Evolutionary conservation across 2,888 invertebrate genomes (phyloP).

Genomic region (Brachylomia viminalis): DNA sequence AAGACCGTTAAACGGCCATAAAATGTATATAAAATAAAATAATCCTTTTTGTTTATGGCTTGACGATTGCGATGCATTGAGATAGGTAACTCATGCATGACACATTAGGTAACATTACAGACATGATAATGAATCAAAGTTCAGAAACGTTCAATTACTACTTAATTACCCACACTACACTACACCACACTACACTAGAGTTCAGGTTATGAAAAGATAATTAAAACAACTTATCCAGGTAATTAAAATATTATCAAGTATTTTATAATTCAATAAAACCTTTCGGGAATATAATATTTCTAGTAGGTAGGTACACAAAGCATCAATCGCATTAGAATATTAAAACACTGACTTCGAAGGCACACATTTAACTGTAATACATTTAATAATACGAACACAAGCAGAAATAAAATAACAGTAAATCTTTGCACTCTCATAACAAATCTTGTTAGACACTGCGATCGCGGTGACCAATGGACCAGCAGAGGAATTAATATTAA

Average conservation of each 20-base stretch:
- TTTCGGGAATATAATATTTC: slow-evolving; percentile 3
- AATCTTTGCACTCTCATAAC: not conserved
- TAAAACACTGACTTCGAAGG: slow-evolving; percentile 44
- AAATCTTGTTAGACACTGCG: not conserved
- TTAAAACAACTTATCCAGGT: not conserved
- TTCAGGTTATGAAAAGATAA: not conserved
- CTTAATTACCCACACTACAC: no score
- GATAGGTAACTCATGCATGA: not conserved
- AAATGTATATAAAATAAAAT: not conserved
- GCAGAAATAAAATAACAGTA: not conserved
- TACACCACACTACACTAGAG: not conserved
- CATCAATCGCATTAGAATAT: slow-evolving; percentile 17
- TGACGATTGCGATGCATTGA: not conserved
- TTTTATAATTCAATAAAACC: slow-evolving; percentile 10
- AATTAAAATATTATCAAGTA: slow-evolving; percentile 20
- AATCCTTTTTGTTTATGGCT: not conserved
- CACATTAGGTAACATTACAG: not conserved
- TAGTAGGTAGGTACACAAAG: slow-evolving; percentile 7
- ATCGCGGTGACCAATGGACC: not conserved
- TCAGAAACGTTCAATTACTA: not conserved
- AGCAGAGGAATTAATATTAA: no score
- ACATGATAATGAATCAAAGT: not conserved
- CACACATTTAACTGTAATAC: slow-evolving; percentile 29
- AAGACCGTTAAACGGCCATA: not conserved
- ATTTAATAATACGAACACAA: slow-evolving; percentile 23